A percentile compares a stretch with the other conserved stretches of the same genome.
phyloP scores from a whole-genome alignment of 2,113 vertebrate genomes.

The Trichomycterus rosablanca region DNA sequence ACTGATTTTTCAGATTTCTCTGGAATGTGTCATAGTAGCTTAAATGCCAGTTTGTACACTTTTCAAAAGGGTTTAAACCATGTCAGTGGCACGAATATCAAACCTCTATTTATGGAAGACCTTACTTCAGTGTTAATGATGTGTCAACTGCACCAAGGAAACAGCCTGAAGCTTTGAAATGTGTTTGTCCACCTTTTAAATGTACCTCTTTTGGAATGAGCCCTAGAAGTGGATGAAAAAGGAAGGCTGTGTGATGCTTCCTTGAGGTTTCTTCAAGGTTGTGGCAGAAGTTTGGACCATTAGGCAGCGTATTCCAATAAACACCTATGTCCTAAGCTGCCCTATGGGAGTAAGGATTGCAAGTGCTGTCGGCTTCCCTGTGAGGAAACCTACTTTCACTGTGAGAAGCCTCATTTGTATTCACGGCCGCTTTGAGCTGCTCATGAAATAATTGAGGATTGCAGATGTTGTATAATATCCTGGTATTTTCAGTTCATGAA shows the following conservation, averaged over 20 bases:
- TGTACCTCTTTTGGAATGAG: slow-evolving; percentile 3
- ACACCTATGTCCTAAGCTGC: slow-evolving; percentile 27
- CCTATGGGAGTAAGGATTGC: slow-evolving; percentile 12
- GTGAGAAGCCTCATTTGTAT: slow-evolving; percentile 42
- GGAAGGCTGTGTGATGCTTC: background rate
- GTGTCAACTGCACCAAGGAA: background rate
- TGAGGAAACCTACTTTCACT: slow-evolving; percentile 20
- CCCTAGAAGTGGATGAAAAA: slow-evolving; percentile 5
- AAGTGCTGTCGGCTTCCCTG: slow-evolving; percentile 34
- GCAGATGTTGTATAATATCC: slow-evolving; percentile 46
- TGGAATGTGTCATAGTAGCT: too few species aligned
- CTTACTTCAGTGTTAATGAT: background rate
- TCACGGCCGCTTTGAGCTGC: slow-evolving; percentile 36
- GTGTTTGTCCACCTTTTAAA: slow-evolving; percentile 11
- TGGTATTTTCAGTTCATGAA: slow-evolving; percentile 41
- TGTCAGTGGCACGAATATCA: too few species aligned
- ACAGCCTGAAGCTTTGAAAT: background rate
- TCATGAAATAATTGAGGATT: slow-evolving; percentile 46
- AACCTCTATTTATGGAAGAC: background rate
- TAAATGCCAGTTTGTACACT: background rate
- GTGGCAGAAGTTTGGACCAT: slow-evolving; percentile 14
- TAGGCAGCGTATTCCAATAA: slow-evolving; percentile 11
- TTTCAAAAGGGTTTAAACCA: background rate
- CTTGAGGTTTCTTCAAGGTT: slow-evolving; percentile 8
- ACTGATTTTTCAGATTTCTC: too few species aligned